These are phyloP conservation scores for Chouioia cunea DNA, from an alignment of 2,888 invertebrate genomes.

Conservation along the genomic window DNA sequence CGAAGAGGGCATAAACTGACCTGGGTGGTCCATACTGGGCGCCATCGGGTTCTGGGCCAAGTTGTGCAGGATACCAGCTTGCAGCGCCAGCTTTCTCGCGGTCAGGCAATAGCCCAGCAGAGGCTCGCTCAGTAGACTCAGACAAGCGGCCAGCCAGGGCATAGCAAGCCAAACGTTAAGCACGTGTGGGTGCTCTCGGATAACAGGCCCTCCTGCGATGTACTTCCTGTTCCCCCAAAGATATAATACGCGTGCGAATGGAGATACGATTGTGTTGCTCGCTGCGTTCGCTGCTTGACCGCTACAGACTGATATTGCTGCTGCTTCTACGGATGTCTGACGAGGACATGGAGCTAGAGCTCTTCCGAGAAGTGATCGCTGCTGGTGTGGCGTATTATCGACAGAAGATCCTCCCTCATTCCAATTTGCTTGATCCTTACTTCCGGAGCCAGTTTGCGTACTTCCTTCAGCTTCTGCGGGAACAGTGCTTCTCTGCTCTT, in stretches of 20 bases:
- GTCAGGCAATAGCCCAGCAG: slow-evolving; percentile 62
- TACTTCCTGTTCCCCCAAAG: too few species aligned
- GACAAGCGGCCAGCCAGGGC: slow-evolving; percentile 65
- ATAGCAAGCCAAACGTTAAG: slow-evolving; percentile 49
- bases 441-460: slow-evolving; percentile 73
- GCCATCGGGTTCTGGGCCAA: slow-evolving; percentile 72
- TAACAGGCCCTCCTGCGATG: too few species aligned
- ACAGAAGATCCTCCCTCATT: slow-evolving; percentile 82
- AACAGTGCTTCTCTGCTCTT: background rate
- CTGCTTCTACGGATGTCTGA: too few species aligned
- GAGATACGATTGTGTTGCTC: too few species aligned
- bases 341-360: slow-evolving; percentile 60
- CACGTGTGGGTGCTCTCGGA: background rate
- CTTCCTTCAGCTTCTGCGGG: slow-evolving; percentile 50
- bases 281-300: too few species aligned
- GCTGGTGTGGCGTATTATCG: slow-evolving; percentile 83
- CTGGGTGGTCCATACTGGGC: slow-evolving; percentile 70
- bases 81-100: slow-evolving; percentile 59
- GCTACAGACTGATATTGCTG: too few species aligned
- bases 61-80: slow-evolving; percentile 59
- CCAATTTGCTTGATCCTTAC: slow-evolving; percentile 76
- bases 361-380: slow-evolving; percentile 84
- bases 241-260: too few species aligned
- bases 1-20: background rate
- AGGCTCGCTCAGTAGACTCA: slow-evolving; percentile 61